Conservation (phyloP, 2,113 vertebrate genomes). For the Todiramphus chloris region DNA sequence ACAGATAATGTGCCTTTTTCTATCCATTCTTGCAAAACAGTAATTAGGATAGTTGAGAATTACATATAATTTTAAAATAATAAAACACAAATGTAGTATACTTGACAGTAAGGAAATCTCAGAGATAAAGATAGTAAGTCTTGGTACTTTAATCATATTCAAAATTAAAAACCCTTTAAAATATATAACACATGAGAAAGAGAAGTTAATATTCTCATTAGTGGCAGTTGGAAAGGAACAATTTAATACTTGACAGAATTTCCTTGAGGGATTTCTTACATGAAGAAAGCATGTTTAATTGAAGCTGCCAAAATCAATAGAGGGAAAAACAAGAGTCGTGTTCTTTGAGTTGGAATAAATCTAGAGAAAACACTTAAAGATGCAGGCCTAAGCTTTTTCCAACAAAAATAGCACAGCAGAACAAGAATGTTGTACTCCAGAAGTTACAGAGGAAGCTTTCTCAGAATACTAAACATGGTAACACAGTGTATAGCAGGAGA, state of each 20-base stretch:
- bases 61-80: not conserved
- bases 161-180: not conserved
- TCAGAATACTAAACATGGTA: not conserved
- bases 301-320: conserved; percentile 39
- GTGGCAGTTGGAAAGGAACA: conserved; percentile 5
- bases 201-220: conserved; percentile 18
- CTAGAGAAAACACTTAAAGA: not conserved
- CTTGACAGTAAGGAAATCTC: not conserved
- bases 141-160: not conserved
- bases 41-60: not conserved
- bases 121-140: not conserved
- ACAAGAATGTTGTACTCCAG: not conserved
- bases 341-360: not conserved
- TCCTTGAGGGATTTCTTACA: conserved; percentile 44
- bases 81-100: not conserved
- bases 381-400: not conserved
- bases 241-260: conserved; percentile 49
- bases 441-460: not conserved
- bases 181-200: not conserved
- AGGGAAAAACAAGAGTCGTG: not conserved
- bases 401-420: not conserved
- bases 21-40: not conserved
- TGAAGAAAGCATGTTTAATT: conserved; percentile 56
- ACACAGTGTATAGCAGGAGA: not conserved
- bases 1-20: not conserved